Percentiles rank a stretch among this genome's conserved stretches.
These are phyloP conservation scores for Callospermophilus lateralis DNA, from an alignment of 2,113 vertebrate species.

Conservation along the genomic window DNA sequence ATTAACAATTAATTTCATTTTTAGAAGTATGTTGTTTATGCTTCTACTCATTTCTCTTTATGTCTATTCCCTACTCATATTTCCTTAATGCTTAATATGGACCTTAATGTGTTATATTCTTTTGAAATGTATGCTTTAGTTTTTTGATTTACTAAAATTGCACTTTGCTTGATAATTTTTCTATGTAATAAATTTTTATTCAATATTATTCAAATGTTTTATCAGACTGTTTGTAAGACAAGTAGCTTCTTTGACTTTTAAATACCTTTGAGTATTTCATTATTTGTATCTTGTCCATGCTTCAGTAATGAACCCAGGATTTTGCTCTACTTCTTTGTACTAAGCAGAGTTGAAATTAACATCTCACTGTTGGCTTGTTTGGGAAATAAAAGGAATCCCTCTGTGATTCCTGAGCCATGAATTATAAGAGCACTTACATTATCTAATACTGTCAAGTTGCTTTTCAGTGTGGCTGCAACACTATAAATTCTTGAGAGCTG, in stretches of 20 bases:
- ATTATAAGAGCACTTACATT: neutral
- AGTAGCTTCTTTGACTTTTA: neutral
- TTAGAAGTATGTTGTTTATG: neutral
- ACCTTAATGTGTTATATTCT: neutral
- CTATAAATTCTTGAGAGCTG: neutral
- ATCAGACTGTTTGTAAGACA: neutral
- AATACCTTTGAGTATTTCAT: neutral
- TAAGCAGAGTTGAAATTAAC: neutral
- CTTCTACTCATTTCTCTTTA: neutral
- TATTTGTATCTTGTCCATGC: neutral
- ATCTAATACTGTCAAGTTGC: neutral
- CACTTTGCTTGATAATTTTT: neutral
- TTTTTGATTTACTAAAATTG: neutral
- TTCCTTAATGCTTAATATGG: neutral
- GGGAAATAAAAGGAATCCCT: neutral
- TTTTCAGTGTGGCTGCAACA: neutral
- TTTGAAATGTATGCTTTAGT: neutral
- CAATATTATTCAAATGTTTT: neutral
- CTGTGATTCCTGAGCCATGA: neutral
- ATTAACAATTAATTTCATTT: neutral
- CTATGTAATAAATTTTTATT: neutral
- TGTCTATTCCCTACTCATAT: neutral
- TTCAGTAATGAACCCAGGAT: neutral
- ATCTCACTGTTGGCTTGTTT: neutral
- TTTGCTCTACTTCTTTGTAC: neutral